Evolutionary conservation across 2,888 invertebrate species (phyloP).

Genomic region (Drosophila mimica): DNA sequence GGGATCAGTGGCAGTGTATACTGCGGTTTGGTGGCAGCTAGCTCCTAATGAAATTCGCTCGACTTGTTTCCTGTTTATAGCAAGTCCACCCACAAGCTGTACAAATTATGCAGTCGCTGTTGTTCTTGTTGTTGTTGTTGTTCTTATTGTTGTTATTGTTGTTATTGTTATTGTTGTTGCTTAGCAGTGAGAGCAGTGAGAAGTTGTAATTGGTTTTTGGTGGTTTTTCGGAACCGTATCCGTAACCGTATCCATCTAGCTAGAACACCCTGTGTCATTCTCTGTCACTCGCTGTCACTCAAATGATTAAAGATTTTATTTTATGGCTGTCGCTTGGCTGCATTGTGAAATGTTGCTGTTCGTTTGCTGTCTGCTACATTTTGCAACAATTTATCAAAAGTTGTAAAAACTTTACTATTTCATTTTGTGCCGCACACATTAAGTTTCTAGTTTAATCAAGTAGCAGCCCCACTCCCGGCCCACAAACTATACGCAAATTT

Average conservation of each 20-base stretch:
- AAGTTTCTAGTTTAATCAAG: conserved; percentile 81
- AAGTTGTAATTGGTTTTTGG: conserved; percentile 26
- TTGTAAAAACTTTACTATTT: conserved; percentile 74
- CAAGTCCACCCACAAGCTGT: conserved; percentile 61
- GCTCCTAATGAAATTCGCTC: conserved; percentile 73
- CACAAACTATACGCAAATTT: conserved; percentile 39
- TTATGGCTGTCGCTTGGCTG: conserved; percentile 67
- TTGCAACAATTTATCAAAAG: conserved; percentile 77
- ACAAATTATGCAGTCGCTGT: conserved; percentile 55
- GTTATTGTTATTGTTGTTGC: conserved; percentile 14
- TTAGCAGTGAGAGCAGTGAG: conserved; percentile 10
- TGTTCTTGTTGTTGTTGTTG: conserved; percentile 19
- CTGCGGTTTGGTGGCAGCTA: conserved; percentile 57
- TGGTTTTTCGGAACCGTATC: conserved; percentile 10
- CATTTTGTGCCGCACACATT: conserved; percentile 51
- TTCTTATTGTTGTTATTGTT: conserved; percentile 21
- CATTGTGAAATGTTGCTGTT: conserved; percentile 16
- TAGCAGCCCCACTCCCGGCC: conserved; percentile 23
- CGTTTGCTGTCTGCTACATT: conserved; percentile 57
- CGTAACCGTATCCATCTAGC: conserved; percentile 29
- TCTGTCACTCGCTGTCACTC: conserved; percentile 65
- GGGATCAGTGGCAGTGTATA: conserved; percentile 17
- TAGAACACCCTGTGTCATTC: conserved; percentile 33
- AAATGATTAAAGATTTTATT: conserved; percentile 79
- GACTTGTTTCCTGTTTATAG: conserved; percentile 69